Base-by-base conservation (phyloP, 2,113 vertebrate species). In the Agapornis roseicollis region DNA sequence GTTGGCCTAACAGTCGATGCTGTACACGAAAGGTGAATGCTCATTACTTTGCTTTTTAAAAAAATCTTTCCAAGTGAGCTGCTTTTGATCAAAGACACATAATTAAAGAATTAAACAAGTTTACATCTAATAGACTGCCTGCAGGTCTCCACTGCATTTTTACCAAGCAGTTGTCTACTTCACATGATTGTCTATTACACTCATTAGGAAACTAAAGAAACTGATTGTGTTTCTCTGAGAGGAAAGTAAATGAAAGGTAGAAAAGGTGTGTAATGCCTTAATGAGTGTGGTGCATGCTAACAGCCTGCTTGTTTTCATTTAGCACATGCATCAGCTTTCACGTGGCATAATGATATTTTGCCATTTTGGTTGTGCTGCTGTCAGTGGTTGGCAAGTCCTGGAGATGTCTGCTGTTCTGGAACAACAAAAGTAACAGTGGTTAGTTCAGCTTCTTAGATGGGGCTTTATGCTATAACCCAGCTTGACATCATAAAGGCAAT, bases 191-290 rank as follows among this genome's bases (percentile, higher is more conserved):
- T 98, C 98, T 98, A 97, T 98, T 98, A 97, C 94, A 91, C 96
- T 98, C 98, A 98, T 98, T 98, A 99, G 97, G 72, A 98, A 96
- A 90, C 96, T 65, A 96, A 96, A 95, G 93, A 96, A 98, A 97
- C 97, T 98, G 97, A 98, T 98, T 98, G 94, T 94, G 77, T 96
- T 97, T 97, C 96, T 97, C 94, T 89, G 66, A 80, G 90, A 97
- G 91, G 96, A 97, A 96, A 93, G 84, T 80, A 90, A 94, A 95
- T 91, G 85, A 91, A 92, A 97, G 68, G 85, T 94, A 93, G 85
- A 91, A 93, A 94, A 97, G 91, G 95, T 96, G 88, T 93, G 53
- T 88, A 61, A 55, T 73, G 69, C 39, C 98, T 98, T 98, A 97
- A 98, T 98, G 97, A 97, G 97, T 97, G 97, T 97, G 97, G 97